These are phyloP conservation scores for Rhineura floridana DNA, from an alignment of 2,113 vertebrate genomes.

Conservation along the genomic window DNA sequence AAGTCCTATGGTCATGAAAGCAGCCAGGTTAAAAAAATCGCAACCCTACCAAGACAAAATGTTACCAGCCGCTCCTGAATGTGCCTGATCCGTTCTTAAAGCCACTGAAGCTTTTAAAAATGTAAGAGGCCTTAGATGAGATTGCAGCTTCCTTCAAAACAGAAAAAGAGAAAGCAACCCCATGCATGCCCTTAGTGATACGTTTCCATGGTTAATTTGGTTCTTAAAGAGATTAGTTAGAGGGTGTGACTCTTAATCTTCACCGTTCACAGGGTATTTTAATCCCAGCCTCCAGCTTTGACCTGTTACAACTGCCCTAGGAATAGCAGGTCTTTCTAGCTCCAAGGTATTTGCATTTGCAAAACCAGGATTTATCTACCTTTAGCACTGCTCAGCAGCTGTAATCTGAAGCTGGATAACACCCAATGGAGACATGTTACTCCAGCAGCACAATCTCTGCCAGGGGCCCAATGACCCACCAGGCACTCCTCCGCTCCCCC, in stretches of 20 bases:
- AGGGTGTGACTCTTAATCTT: constrained; percentile 45
- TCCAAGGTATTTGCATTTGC: constrained; percentile 35
- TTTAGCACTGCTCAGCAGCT: constrained; percentile 10
- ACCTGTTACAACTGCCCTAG: not conserved
- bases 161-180: not conserved
- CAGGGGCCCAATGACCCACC: constrained; percentile 41
- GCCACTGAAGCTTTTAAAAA: not conserved
- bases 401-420: constrained; percentile 47
- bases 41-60: no score
- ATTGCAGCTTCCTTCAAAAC: not conserved
- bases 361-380: constrained; percentile 21
- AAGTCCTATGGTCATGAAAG: no score
- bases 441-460: constrained; percentile 18
- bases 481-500: constrained; percentile 54
- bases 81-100: not conserved
- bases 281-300: constrained; percentile 19
- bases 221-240: constrained; percentile 28
- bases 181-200: constrained; percentile 16
- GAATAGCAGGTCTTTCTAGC: constrained; percentile 11
- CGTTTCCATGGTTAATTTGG: constrained; percentile 29
- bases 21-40: no score
- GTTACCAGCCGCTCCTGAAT: no score
- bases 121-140: not conserved
- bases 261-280: constrained; percentile 8
- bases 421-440: constrained; percentile 25